Evolutionary conservation across 1,140 invertebrate species (phyloP), one percentile per base, ranked within the genome.

Genomic region (Polypedilum vanderplanki): DNA sequence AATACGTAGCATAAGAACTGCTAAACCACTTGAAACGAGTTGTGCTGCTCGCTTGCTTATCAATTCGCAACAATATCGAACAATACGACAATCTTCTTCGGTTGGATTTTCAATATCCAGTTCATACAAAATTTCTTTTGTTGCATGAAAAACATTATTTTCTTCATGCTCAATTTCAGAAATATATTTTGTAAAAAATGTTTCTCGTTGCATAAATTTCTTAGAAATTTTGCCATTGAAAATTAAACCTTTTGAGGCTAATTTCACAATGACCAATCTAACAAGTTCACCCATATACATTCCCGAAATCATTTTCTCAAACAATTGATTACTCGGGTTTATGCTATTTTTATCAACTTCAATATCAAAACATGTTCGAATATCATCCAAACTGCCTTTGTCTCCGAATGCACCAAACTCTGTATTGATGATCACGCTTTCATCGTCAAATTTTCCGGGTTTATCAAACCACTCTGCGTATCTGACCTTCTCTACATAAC

Each of bases 381-480:
- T 86, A 80, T 95, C 95, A 80, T 98, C 94, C 17, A 99, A 82
- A 10, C 87, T 86, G 0, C 95, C 94, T 76, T 93, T 90, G 80
- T 98, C 94, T 0, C 97, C 97, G 80, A 99, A 98, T 1, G 96
- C 97, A 22, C 97, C 97, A 96, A 95, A 98, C 84, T 99, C 97
- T 1, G 93, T 96, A 81, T 99, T 99, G 77, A 98, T 92, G 20
- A 98, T 86, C 75, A 98, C 91, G 73, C 92, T 83, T 0, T 88
- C 87, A 10, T 70, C 65, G 10, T 9, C 15, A 1, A 12, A 1
- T 12, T 20, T 18, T 5, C 5, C 65, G 3, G 78, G 75, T 73
- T 81, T 81, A 77, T 90, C 88, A 79, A 90, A 90, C 20, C 90
- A 76, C 76, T 90, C 89, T 7, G 89, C 88, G 78, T 92, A 91